Percentiles rank a stretch among this genome's conserved stretches.
phyloP scores from a whole-genome alignment of 2,797 vertebrate species.

The Pseudopleuronectes americanus region DNA sequence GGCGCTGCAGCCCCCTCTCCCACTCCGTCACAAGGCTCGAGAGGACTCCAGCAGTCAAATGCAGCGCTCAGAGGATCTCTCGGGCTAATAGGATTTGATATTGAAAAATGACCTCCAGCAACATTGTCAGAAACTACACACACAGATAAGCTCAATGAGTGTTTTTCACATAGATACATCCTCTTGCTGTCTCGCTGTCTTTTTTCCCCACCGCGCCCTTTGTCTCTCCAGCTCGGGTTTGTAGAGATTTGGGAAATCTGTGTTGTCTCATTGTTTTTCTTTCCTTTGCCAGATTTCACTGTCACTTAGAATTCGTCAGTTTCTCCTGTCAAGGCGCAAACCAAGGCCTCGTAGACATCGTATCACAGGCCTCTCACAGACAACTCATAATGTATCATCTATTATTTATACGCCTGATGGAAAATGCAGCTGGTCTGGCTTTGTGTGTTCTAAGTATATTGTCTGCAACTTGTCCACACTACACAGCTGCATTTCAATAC shows the following conservation, averaged over 20 bases:
- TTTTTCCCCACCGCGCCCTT: slow-evolving; percentile 15
- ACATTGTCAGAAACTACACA: slow-evolving; percentile 68
- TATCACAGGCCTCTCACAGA: slow-evolving; percentile 75
- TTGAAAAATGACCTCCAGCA: slow-evolving; percentile 83
- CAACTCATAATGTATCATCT: slow-evolving; percentile 80
- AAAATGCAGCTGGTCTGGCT: slow-evolving; percentile 79
- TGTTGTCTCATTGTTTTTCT: slow-evolving; percentile 31
- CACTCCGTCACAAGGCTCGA: slow-evolving; percentile 72
- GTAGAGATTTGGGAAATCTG: slow-evolving; percentile 41
- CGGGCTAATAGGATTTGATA: slow-evolving; percentile 87
- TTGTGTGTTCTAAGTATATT: slow-evolving; percentile 72
- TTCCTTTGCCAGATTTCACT: slow-evolving; percentile 27
- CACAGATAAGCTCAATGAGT: slow-evolving; percentile 47
- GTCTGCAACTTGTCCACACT: slow-evolving; percentile 37
- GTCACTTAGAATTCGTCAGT: slow-evolving; percentile 51
- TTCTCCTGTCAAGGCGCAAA: slow-evolving; percentile 39
- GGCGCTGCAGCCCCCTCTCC: slow-evolving; percentile 73
- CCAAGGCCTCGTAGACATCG: slow-evolving; percentile 58
- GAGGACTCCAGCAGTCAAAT: slow-evolving; percentile 82
- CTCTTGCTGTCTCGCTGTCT: slow-evolving; percentile 22
- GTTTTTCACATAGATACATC: slow-evolving; percentile 52
- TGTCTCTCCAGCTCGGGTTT: slow-evolving; percentile 26
- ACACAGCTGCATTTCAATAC: slow-evolving; percentile 37
- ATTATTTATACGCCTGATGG: slow-evolving; percentile 82
- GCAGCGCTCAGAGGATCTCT: slow-evolving; percentile 76